Evolutionary conservation across 2,113 vertebrate species (phyloP).

Genomic region (Microcebus murinus): DNA sequence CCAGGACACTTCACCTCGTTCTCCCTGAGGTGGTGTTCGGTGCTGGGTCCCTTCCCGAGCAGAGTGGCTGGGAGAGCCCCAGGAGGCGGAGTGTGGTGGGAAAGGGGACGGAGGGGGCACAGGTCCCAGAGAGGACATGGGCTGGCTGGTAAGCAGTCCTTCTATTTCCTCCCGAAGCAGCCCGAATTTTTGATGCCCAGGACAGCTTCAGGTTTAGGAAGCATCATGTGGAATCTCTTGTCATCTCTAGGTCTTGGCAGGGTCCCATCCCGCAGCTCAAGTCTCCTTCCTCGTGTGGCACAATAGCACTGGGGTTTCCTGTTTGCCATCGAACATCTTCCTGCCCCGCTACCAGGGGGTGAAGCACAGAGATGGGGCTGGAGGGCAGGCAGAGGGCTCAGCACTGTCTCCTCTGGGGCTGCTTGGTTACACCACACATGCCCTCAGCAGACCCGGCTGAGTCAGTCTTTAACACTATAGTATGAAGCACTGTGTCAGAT

Average conservation of each 20-base stretch:
- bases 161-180: background rate
- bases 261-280: conserved; percentile 39
- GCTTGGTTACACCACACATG: background rate
- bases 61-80: background rate
- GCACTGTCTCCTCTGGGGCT: background rate
- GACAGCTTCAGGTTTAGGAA: background rate
- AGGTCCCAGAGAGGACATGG: background rate
- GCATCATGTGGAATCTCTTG: background rate
- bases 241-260: conserved; percentile 61
- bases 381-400: too few relatives aligned
- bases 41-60: background rate
- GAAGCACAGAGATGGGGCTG: background rate
- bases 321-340: conserved; percentile 62
- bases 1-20: background rate
- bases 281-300: conserved; percentile 56
- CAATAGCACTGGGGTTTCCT: conserved; percentile 68
- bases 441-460: background rate
- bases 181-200: background rate
- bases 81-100: too few relatives aligned
- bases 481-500: background rate
- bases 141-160: background rate
- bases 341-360: background rate
- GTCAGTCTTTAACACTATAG: background rate
- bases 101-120: background rate
- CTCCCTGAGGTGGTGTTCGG: background rate